Evolutionary conservation across 2,113 vertebrate species (phyloP).

Genomic region (Ovibos moschatus): DNA sequence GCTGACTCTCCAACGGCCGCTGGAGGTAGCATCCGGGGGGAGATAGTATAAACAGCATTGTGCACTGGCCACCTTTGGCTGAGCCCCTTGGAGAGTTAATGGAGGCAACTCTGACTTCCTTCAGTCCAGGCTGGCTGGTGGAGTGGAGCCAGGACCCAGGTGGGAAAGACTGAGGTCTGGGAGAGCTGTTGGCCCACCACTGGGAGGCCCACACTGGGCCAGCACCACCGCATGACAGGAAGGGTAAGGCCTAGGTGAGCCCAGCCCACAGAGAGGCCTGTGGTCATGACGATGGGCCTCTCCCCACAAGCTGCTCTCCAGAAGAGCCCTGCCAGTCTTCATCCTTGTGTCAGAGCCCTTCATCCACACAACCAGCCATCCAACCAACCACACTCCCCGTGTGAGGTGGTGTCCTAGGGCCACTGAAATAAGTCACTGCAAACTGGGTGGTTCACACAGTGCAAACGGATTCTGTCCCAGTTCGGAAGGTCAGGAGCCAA

Average conservation of each 20-base stretch:
- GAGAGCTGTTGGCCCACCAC: neutral
- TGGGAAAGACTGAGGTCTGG: neutral
- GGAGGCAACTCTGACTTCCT: neutral
- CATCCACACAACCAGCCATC: neutral
- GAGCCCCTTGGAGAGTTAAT: neutral
- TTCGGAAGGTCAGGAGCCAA: neutral
- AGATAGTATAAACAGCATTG: accelerated
- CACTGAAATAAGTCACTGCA: neutral
- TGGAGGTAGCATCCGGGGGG: accelerated
- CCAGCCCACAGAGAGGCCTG: accelerated
- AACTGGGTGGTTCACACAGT: neutral
- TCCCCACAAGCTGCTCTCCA: neutral
- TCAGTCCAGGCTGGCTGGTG: neutral
- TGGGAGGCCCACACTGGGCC: neutral
- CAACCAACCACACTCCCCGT: neutral
- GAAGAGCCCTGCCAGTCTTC: neutral
- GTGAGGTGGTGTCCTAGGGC: neutral
- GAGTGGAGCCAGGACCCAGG: neutral
- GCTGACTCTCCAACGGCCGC: accelerated
- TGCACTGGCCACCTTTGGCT: neutral
- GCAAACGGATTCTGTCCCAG: accelerated
- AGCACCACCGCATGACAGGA: neutral
- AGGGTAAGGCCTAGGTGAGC: neutral
- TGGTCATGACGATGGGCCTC: accelerated
- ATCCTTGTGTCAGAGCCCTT: neutral